Base-by-base conservation (phyloP, 2,888 invertebrate genomes). In the Sarcophaga carnaria region DNA sequence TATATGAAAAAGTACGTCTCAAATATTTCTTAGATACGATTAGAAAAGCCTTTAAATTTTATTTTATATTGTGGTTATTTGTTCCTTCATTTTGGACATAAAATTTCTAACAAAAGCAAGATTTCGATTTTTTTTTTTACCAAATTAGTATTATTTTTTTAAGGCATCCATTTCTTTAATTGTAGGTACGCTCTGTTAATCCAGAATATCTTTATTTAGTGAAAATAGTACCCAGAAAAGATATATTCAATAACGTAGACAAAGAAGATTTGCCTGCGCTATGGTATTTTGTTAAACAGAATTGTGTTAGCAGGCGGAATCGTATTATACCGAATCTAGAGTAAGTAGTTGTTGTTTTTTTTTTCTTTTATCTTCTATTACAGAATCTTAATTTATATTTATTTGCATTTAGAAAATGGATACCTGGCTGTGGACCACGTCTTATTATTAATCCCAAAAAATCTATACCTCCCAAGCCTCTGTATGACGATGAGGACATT, bases 291-390 rank as follows among this genome's bases (percentile, higher is more conserved):
- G 94, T 96, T 14, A 95, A 94, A 89, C 95, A 96, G 79, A 95
- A 96, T 89, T 95, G 95, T 91, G 93, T 94, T 70, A 94, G 95
- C 54, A 95, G 95, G 78, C 94, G 93, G 11, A 95, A 94, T 72
- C 94, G 94, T 90, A 93, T 97, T 12, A 96, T 97, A 91, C 96
- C 96, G 14, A 95, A 95, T 91, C 91, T 97, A 86, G 97, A 97
- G 97, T 96, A 93, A 95, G 96, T 90, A 54, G 14, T 17, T 54
- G 17, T 54, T 54, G 11, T 4, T 4, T 14, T 17, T 4, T 14
- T 17, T 17, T 72, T 49, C 63, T n/a, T 63, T 66, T n/a, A 25
- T 47, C 4, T 4, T 17, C 10, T 20, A 6, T 12, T 20, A 22
- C 25, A 25, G 12, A 71, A 66, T 67, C 60, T 60, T 59, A 27